phyloP scores from a whole-genome alignment of 2,797 vertebrate genomes.

The Loriculus beryllinus region DNA sequence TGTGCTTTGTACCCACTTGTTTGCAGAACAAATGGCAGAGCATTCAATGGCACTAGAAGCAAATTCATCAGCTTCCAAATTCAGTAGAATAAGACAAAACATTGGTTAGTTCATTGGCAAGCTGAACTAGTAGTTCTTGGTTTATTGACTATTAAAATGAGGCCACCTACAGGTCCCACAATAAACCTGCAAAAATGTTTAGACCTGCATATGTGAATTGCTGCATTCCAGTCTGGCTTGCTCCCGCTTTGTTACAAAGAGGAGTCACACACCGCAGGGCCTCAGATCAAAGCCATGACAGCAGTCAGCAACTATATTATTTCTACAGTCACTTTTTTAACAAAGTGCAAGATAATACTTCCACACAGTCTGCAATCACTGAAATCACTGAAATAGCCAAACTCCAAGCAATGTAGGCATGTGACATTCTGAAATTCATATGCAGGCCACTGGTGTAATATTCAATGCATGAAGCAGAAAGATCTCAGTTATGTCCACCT shows the following conservation, averaged over 20 bases:
- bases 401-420: not conserved
- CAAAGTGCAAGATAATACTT: not conserved
- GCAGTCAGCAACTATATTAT: not conserved
- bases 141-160: conserved; percentile 54
- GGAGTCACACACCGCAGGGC: not conserved
- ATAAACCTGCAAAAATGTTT: conserved; percentile 27
- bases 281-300: not conserved
- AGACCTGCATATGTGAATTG: not conserved
- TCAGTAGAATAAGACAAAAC: not conserved
- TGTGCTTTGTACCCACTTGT: not conserved
- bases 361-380: not conserved
- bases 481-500: not conserved
- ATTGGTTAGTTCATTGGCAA: not conserved
- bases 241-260: not conserved
- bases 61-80: not conserved
- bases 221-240: not conserved
- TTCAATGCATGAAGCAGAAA: not conserved
- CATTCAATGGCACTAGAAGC: not conserved
- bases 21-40: not conserved
- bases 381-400: not conserved
- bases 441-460: not conserved
- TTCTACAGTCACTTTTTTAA: not conserved
- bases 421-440: not conserved
- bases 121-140: not conserved
- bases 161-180: conserved; percentile 34